Percentiles rank a stretch among this genome's conserved stretches.
These are phyloP conservation scores for Hypanus sabinus DNA, from an alignment of 2,113 vertebrate genomes.

Conservation along the genomic window DNA sequence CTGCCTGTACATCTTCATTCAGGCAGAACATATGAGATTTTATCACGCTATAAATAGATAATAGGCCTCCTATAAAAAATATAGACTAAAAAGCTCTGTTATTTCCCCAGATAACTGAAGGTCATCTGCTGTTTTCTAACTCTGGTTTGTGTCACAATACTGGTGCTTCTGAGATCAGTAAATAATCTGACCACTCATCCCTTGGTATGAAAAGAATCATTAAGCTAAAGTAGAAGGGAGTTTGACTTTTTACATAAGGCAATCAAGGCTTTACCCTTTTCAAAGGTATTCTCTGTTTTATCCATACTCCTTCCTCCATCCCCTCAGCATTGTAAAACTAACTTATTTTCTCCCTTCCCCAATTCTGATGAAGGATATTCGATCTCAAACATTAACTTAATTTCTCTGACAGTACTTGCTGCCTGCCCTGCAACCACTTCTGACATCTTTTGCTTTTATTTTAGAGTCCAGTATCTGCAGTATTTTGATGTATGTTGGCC, in stretches of 20 bases:
- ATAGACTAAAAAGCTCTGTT: not conserved
- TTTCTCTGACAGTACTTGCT: too few species aligned
- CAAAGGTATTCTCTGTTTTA: too few species aligned
- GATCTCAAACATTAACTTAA: too few species aligned
- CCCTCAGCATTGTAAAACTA: too few species aligned
- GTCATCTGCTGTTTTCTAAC: slow-evolving; percentile 17
- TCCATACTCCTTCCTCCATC: too few species aligned
- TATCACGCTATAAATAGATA: not conserved
- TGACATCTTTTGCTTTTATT: too few species aligned
- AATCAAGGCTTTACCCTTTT: too few species aligned
- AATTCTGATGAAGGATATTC: too few species aligned
- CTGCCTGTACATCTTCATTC: not conserved
- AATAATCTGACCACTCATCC: not conserved
- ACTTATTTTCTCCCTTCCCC: too few species aligned
- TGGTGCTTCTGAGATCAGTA: not conserved
- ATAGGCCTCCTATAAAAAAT: not conserved
- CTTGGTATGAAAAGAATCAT: not conserved
- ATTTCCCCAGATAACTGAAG: not conserved
- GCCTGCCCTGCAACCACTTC: too few species aligned
- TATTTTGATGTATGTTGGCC: not conserved
- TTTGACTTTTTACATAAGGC: not conserved
- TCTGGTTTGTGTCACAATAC: not conserved
- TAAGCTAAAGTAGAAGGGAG: not conserved
- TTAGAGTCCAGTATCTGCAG: too few species aligned
- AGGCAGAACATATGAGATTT: not conserved